Percentiles rank a stretch among this genome's conserved stretches.
These are phyloP conservation scores for Meloidogyne hapla DNA, from an alignment of 1,140 invertebrate species.

Conservation along the genomic window DNA sequence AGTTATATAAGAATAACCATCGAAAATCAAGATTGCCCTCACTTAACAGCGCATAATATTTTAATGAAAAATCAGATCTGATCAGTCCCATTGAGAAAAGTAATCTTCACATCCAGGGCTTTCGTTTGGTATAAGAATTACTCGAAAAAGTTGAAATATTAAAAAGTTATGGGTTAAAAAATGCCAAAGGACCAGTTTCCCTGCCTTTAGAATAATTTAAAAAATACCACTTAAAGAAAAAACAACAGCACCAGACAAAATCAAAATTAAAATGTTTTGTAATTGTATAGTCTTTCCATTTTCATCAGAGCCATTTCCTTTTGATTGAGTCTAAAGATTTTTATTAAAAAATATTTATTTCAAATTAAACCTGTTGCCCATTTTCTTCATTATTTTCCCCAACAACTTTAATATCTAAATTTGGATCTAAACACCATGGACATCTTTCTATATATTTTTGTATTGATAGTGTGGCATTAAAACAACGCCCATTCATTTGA, in stretches of 20 bases:
- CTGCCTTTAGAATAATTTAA: neutral
- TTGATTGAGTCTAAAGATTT: neutral
- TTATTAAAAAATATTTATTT: neutral
- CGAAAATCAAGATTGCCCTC: too few species aligned
- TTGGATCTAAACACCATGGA: constrained; percentile 45
- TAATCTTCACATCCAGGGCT: too few species aligned
- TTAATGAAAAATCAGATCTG: too few species aligned
- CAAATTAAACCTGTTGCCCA: constrained; percentile 26
- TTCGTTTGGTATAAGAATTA: too few species aligned
- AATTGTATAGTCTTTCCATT: constrained; percentile 22
- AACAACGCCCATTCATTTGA: constrained; percentile 35
- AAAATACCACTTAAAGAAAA: constrained; percentile 27
- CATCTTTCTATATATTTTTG: constrained; percentile 32
- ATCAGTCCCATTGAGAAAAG: too few species aligned
- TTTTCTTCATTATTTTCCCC: constrained; percentile 1
- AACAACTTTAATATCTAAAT: constrained; percentile 35
- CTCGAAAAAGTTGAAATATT: too few species aligned
- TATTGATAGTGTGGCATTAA: constrained; percentile 39
- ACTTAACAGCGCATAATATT: too few species aligned
- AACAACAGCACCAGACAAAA: constrained; percentile 32
- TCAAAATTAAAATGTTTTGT: constrained; percentile 35
- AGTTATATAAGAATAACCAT: too few species aligned
- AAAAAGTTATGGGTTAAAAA: neutral
- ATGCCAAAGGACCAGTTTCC: neutral
- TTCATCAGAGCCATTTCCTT: neutral